phyloP scores from a whole-genome alignment of 2,888 invertebrate genomes.

The Stenichneumon culpator region DNA sequence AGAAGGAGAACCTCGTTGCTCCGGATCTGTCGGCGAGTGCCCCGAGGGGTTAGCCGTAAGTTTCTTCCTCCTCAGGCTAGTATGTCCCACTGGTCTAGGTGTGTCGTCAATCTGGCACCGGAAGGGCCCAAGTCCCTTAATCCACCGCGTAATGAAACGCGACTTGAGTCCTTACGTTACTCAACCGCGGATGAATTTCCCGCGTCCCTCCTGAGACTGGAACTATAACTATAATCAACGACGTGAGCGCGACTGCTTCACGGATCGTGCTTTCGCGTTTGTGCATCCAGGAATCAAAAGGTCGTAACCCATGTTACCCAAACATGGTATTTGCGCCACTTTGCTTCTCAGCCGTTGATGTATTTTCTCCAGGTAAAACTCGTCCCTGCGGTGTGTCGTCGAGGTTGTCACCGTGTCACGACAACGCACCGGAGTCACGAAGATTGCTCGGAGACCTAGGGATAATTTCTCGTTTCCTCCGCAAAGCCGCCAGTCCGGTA shows the following conservation, averaged over 20 bases:
- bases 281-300: neutral
- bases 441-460: neutral
- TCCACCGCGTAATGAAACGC: neutral
- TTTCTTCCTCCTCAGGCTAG: neutral
- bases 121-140: neutral
- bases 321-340: too few species aligned
- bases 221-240: slow-evolving; percentile 6
- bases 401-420: slow-evolving; percentile 23
- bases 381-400: slow-evolving; percentile 5
- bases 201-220: neutral
- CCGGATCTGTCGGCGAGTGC: slow-evolving; percentile 34
- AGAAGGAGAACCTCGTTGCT: slow-evolving; percentile 28
- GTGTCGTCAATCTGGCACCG: neutral
- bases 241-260: slow-evolving; percentile 44
- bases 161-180: neutral
- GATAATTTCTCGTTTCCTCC: slow-evolving; percentile 31
- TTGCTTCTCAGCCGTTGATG: too few species aligned
- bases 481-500: neutral
- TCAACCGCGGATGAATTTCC: neutral
- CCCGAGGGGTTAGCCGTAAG: neutral
- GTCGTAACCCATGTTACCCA: neutral
- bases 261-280: slow-evolving; percentile 34
- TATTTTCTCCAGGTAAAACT: neutral
- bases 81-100: neutral
- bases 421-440: slow-evolving; percentile 22